phyloP scores from a whole-genome alignment of 2,113 vertebrate genomes.

The Rhabdomys dilectus region DNA sequence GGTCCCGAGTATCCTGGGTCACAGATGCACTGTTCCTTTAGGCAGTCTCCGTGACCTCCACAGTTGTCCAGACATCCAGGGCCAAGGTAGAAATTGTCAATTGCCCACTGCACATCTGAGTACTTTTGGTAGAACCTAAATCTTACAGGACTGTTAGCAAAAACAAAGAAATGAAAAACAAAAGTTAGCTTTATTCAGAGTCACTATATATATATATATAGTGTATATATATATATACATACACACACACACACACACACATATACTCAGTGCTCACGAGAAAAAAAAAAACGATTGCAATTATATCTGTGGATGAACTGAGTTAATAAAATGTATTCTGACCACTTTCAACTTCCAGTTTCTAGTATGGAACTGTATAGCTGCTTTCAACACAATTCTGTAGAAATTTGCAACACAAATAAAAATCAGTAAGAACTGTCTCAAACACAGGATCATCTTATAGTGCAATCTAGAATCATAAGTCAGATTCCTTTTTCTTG shows the following conservation, averaged over 20 bases:
- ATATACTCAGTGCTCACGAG: not conserved
- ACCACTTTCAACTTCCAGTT: not conserved
- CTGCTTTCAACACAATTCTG: slow-evolving; percentile 38
- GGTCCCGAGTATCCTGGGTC: slow-evolving; percentile 96
- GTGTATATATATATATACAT: too few species aligned
- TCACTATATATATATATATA: too few species aligned
- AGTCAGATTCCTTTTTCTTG: not conserved
- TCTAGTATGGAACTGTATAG: slow-evolving; percentile 8
- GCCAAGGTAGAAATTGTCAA: slow-evolving; percentile 98
- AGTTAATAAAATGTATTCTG: slow-evolving; percentile 13
- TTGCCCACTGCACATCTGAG: slow-evolving; percentile 96
- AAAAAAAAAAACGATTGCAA: not conserved
- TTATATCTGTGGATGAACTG: not conserved
- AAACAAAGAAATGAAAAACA: slow-evolving; percentile 60
- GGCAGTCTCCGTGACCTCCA: slow-evolving; percentile 96
- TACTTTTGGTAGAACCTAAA: slow-evolving; percentile 99
- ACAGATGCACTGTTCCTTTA: slow-evolving; percentile 96
- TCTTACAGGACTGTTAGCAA: slow-evolving; percentile 90
- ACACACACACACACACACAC: too few species aligned
- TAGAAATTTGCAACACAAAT: slow-evolving; percentile 4
- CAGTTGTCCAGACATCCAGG: slow-evolving; percentile 95
- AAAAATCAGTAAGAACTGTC: slow-evolving; percentile 5
- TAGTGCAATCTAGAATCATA: not conserved
- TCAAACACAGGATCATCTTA: slow-evolving; percentile 16
- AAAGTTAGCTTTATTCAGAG: slow-evolving; percentile 52